Evolutionary conservation across 2,888 invertebrate species (phyloP), one percentile per base, ranked within the genome.

Genomic region (Teleiodes luculella): DNA sequence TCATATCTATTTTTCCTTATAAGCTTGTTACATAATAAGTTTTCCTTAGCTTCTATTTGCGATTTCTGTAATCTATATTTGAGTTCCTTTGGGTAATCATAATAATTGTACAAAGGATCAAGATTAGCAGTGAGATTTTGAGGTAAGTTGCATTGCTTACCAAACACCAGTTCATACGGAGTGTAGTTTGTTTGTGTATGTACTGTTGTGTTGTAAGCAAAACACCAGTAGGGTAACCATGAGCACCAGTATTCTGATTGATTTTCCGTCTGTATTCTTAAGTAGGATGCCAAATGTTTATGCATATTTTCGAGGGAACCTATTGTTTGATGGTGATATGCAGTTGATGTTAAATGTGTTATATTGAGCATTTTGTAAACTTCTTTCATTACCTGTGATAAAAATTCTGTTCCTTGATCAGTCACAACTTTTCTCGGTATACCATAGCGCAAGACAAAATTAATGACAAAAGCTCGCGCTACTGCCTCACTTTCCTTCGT

Each of bases 221-320:
- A 63, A 47, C 53, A 56, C 60, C 61, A 61, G 24, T 47, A 63
- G 7, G 56, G 59, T 55, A 61, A 7, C 61, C 63, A 63, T 0
- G 28, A 10, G 14, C 55, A 53, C 60, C 63, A 63, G 3, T 46
- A 33, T 10, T 33, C 16, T 13, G 46, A 37, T 18, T 57, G 31
- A 20, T 57, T 53, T 1, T 58, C 54, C 33, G 39, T 36, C 31
- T 61, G 59, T 36, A 59, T 58, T 11, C 58, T 46, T 45, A 59
- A 36, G 55, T 54, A 62, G 13, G 50, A 24, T 18, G n/a, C n/a
- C n/a, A n/a, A n/a, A n/a, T n/a, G n/a, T n/a, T n/a, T n/a, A n/a
- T 60, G 57, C 3, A 36, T 50, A 13, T 52, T 52, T 39, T 62
- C 59, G 6, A 62, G 39, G 1, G 50, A 13, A 6, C 53, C 53